These are phyloP conservation scores for Ariolimax columbianus DNA, from an alignment of 2,888 invertebrate species.

Conservation along the genomic window DNA sequence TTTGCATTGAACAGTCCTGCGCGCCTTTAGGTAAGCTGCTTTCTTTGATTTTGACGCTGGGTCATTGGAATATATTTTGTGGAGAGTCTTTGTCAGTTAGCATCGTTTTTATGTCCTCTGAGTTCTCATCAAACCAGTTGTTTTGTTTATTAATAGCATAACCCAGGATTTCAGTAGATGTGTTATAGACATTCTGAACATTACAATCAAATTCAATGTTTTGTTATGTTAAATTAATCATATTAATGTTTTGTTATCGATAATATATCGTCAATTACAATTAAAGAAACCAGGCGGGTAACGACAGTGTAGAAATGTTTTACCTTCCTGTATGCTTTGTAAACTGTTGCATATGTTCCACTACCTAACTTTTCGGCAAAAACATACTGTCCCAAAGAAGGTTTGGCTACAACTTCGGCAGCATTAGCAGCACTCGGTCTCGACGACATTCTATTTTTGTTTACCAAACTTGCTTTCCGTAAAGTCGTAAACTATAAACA, in stretches of 20 bases:
- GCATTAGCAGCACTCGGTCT: slow-evolving; percentile 5
- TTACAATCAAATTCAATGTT: too few species aligned
- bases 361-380: slow-evolving; percentile 83
- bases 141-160: too few species aligned
- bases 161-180: too few species aligned
- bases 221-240: too few species aligned
- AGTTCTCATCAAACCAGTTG: too few species aligned
- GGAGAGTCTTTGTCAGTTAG: too few species aligned
- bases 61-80: too few species aligned
- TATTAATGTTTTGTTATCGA: neutral
- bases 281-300: neutral
- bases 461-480: neutral
- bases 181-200: too few species aligned
- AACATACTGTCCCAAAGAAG: slow-evolving; percentile 63
- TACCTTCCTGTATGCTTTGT: slow-evolving; percentile 87
- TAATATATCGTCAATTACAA: neutral
- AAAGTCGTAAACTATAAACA: slow-evolving; percentile 23
- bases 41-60: too few species aligned
- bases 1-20: too few species aligned
- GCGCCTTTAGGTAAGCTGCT: too few species aligned
- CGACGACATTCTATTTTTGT: slow-evolving; percentile 15
- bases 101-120: too few species aligned
- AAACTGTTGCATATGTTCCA: slow-evolving; percentile 91
- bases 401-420: slow-evolving; percentile 42
- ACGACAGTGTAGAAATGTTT: neutral